Evolutionary conservation across 1,140 invertebrate species (phyloP).

Genomic region (Leptinotarsa defecta): DNA sequence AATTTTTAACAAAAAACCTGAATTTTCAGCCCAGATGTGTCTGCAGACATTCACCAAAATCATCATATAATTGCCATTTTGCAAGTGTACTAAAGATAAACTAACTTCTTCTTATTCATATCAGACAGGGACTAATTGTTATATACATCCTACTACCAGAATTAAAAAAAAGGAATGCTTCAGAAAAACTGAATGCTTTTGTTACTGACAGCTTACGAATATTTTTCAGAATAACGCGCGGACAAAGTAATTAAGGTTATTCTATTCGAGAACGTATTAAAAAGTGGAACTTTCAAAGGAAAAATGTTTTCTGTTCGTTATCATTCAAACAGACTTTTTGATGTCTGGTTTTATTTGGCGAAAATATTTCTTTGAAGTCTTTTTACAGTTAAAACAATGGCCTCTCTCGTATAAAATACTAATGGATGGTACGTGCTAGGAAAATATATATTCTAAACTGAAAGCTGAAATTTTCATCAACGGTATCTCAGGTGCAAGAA

Average conservation of each 20-base stretch:
- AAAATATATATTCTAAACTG: too few species aligned
- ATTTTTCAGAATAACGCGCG: not conserved
- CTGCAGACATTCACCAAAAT: too few species aligned
- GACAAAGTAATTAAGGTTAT: not conserved
- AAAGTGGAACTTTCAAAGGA: not conserved
- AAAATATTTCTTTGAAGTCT: not conserved
- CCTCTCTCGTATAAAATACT: not conserved
- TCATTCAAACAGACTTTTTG: conserved; percentile 2
- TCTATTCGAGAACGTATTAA: not conserved
- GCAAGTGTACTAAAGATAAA: too few species aligned
- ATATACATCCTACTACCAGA: too few species aligned
- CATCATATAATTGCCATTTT: too few species aligned
- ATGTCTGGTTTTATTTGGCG: not conserved
- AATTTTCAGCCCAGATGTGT: too few species aligned
- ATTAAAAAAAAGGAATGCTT: too few species aligned
- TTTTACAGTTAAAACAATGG: not conserved
- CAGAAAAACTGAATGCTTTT: not conserved
- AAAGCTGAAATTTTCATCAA: too few species aligned
- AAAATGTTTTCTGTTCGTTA: not conserved
- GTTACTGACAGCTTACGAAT: not conserved
- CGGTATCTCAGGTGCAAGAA: too few species aligned
- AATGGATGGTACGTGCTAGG: not conserved
- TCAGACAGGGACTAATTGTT: too few species aligned
- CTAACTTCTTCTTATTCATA: too few species aligned
- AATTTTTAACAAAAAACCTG: too few species aligned